Conservation (phyloP, 2,113 vertebrate genomes). For the Myotis yumanensis region DNA sequence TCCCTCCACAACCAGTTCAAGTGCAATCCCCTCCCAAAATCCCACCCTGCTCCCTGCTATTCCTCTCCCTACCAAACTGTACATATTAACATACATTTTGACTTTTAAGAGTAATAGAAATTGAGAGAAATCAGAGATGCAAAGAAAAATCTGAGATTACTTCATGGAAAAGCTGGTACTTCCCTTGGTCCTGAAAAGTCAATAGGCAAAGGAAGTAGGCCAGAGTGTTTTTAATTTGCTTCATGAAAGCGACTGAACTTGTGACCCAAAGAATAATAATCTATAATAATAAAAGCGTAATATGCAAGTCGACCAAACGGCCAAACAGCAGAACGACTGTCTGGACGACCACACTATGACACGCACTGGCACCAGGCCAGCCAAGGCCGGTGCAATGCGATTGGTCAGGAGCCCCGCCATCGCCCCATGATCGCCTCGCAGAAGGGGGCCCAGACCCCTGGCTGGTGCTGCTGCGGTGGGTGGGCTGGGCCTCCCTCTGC, state of each 20-base stretch:
- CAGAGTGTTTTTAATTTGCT: neutral
- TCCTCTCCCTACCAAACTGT: neutral
- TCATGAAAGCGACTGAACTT: neutral
- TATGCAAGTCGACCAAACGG: too few relatives aligned
- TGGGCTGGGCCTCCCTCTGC: too few relatives aligned
- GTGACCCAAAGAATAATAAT: conserved; percentile 17
- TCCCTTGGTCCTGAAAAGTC: neutral
- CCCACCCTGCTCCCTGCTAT: neutral
- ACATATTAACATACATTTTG: neutral
- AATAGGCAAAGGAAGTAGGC: neutral
- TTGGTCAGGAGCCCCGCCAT: too few relatives aligned
- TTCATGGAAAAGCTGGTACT: conserved; percentile 4
- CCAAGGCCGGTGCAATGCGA: too few relatives aligned
- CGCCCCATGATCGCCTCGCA: too few relatives aligned
- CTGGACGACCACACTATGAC: too few relatives aligned
- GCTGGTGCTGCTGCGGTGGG: too few relatives aligned
- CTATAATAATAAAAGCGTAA: too few relatives aligned
- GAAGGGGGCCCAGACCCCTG: too few relatives aligned
- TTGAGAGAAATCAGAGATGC: conserved; percentile 17
- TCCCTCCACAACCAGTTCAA: neutral
- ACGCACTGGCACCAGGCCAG: too few relatives aligned
- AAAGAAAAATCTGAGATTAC: conserved; percentile 19
- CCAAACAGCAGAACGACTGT: too few relatives aligned
- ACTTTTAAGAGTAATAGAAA: neutral
- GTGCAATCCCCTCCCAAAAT: neutral